phyloP scores from a whole-genome alignment of 2,888 invertebrate genomes.

The Gymnocheta viridis region DNA sequence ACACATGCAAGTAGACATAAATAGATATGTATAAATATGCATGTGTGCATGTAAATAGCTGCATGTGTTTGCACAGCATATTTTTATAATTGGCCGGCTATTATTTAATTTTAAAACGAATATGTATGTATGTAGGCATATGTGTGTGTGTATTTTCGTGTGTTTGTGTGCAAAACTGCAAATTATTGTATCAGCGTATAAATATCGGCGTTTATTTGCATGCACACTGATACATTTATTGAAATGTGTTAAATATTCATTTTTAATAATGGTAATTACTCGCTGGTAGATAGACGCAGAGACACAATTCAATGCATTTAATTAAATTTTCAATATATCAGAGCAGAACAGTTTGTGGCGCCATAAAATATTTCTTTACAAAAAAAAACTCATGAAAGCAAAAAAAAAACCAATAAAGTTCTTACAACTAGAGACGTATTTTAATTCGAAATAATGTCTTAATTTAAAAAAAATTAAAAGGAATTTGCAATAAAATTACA shows the following conservation, averaged over 20 bases:
- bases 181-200: background rate
- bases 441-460: too few species aligned
- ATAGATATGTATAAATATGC: background rate
- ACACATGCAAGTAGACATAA: background rate
- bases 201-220: background rate
- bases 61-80: background rate
- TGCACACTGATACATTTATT: background rate
- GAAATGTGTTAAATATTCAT: background rate
- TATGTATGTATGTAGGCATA: background rate
- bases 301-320: background rate
- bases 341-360: background rate
- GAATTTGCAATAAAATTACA: too few species aligned
- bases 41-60: background rate
- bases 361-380: background rate
- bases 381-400: background rate
- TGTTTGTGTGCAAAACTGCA: background rate
- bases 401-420: too few species aligned
- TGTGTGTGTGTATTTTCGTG: background rate
- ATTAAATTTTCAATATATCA: constrained; percentile 1
- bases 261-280: constrained; percentile 48
- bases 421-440: too few species aligned
- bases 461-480: too few species aligned
- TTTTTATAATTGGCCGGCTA: constrained; percentile 40
- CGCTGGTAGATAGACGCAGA: constrained; percentile 21
- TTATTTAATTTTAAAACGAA: constrained; percentile 50